Evolutionary conservation across 2,888 invertebrate genomes (phyloP).

Genomic region (Megastigmus dorsalis): DNA sequence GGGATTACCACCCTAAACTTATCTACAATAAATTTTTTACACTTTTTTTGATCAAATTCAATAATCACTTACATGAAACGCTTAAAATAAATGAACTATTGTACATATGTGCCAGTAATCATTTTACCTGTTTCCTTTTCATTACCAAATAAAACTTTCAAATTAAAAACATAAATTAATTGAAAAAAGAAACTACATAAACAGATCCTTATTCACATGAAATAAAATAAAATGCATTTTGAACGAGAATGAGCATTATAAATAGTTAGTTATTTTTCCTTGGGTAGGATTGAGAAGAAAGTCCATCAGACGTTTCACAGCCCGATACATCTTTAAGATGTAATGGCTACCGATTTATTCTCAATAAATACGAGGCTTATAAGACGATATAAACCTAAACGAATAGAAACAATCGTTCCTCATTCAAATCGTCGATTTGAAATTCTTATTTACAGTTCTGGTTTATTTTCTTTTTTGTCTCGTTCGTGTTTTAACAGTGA

Average conservation of each 20-base stretch:
- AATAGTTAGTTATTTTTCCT: slow-evolving; percentile 2
- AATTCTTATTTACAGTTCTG: slow-evolving; percentile 58
- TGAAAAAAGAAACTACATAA: no score
- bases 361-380: slow-evolving; percentile 70
- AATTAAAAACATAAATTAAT: slow-evolving; percentile 2
- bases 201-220: not conserved
- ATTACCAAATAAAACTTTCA: not conserved
- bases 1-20: not conserved
- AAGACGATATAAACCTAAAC: slow-evolving; percentile 62
- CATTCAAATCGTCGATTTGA: slow-evolving; percentile 58
- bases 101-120: not conserved
- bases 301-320: slow-evolving; percentile 48
- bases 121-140: not conserved
- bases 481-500: slow-evolving; percentile 55
- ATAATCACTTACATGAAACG: not conserved
- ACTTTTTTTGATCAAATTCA: slow-evolving; percentile 1
- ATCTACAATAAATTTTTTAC: slow-evolving; percentile 7
- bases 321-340: slow-evolving; percentile 45
- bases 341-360: slow-evolving; percentile 64
- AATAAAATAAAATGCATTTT: slow-evolving; percentile 25
- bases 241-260: slow-evolving; percentile 13
- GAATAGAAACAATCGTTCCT: slow-evolving; percentile 55
- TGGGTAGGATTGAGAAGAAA: slow-evolving; percentile 45
- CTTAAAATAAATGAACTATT: not conserved
- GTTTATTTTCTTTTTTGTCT: slow-evolving; percentile 59